phyloP scores from a whole-genome alignment of 64 coral and sea anemone genomes.

The Pachyseris speciosa region DNA sequence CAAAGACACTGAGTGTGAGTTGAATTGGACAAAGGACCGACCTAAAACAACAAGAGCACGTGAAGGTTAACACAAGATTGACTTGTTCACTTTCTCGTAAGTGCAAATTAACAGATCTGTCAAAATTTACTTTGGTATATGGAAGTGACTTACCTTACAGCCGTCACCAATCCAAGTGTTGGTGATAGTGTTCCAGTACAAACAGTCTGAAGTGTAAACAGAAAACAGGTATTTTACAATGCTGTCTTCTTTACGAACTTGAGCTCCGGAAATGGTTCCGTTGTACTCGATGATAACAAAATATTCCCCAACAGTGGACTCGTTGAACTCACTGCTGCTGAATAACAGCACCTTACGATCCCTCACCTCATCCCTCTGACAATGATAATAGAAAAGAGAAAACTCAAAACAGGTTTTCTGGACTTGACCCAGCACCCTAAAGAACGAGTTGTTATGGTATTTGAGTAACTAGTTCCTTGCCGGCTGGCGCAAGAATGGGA shows the following conservation, averaged over 20 bases:
- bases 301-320: constrained; percentile 34
- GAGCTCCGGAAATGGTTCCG: neutral
- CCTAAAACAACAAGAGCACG: constrained; percentile 57
- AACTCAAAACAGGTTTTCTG: neutral
- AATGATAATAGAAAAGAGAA: neutral
- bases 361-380: neutral
- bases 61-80: no score
- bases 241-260: constrained; percentile 11
- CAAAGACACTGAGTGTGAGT: constrained; percentile 80
- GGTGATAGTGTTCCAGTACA: constrained; percentile 10
- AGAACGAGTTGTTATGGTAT: no score
- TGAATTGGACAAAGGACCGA: constrained; percentile 51
- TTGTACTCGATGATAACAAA: constrained; percentile 49
- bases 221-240: constrained; percentile 36
- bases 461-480: no score
- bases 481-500: no score
- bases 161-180: constrained; percentile 36
- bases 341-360: constrained; percentile 8
- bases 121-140: neutral
- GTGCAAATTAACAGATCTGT: neutral
- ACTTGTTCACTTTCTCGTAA: no score
- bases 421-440: no score
- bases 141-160: constrained; percentile 41
- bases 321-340: neutral
- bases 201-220: constrained; percentile 54